A percentile compares a stretch with the other conserved stretches of the same genome.
Evolutionary conservation across 2,797 vertebrate genomes (phyloP).

Genomic region (Limnodromus scolopaceus): DNA sequence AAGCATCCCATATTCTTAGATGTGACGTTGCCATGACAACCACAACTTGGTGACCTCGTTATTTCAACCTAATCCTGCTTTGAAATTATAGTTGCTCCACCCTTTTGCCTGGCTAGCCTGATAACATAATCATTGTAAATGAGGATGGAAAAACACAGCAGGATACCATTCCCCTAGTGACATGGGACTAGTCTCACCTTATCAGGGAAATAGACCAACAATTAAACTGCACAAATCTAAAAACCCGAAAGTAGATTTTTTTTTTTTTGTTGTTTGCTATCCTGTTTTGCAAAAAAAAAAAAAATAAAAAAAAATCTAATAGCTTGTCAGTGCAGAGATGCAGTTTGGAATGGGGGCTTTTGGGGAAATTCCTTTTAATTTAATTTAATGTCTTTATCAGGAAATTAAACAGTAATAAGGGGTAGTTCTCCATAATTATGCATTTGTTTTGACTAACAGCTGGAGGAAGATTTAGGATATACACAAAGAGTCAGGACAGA

Average conservation of each 20-base stretch:
- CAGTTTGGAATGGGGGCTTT: neutral
- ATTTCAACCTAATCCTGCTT: slow-evolving; percentile 99
- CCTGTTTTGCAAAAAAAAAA: slow-evolving; percentile 32
- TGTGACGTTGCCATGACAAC: slow-evolving; percentile 98
- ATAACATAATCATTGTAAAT: slow-evolving; percentile 99
- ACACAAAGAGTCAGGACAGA: slow-evolving; percentile 30
- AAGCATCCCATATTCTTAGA: slow-evolving; percentile 99
- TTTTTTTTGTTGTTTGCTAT: slow-evolving; percentile 10
- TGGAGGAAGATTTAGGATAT: slow-evolving; percentile 38
- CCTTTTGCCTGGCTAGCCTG: slow-evolving; percentile 99
- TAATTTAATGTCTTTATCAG: slow-evolving; percentile 51
- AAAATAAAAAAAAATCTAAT: slow-evolving; percentile 25
- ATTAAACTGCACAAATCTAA: slow-evolving; percentile 78
- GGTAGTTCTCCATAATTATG: slow-evolving; percentile 62
- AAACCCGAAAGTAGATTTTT: slow-evolving; percentile 71
- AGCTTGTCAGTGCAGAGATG: slow-evolving; percentile 26
- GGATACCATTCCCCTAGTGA: slow-evolving; percentile 77
- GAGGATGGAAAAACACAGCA: slow-evolving; percentile 87
- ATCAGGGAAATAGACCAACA: slow-evolving; percentile 77
- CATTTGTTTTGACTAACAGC: slow-evolving; percentile 66
- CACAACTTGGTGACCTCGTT: slow-evolving; percentile 99
- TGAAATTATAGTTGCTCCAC: slow-evolving; percentile 99
- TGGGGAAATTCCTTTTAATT: slow-evolving; percentile 62
- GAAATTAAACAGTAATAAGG: slow-evolving; percentile 53
- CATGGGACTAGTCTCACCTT: slow-evolving; percentile 75